These are phyloP conservation scores for Panurus biarmicus DNA, from an alignment of 2,113 vertebrate species.

Conservation along the genomic window DNA sequence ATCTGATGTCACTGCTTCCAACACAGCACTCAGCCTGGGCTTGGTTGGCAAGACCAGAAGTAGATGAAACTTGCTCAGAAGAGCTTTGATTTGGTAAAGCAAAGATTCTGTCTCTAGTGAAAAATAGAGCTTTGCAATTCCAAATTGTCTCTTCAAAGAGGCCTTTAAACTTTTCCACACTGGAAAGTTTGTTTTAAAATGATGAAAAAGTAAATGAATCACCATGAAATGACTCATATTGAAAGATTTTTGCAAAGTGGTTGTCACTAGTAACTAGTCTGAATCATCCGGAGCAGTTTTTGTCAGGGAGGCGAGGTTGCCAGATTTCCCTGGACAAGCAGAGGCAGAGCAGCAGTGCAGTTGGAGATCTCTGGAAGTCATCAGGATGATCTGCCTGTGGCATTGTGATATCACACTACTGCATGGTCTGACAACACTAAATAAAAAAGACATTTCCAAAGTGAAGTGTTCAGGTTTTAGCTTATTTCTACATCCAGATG, in stretches of 20 bases:
- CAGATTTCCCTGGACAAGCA: not conserved
- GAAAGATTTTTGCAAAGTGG: not conserved
- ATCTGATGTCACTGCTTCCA: not conserved
- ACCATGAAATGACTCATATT: slow-evolving; percentile 32
- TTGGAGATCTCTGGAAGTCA: not conserved
- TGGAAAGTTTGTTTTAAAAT: slow-evolving; percentile 1
- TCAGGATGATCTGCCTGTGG: not conserved
- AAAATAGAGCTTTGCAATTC: not conserved
- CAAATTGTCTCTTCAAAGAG: not conserved
- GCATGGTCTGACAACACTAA: not conserved
- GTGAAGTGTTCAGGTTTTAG: not conserved
- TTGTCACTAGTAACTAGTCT: not conserved
- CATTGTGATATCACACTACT: not conserved
- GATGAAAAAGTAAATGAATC: slow-evolving; percentile 28
- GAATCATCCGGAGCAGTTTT: slow-evolving; percentile 17
- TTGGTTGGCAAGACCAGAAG: not conserved
- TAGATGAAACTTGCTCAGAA: not conserved
- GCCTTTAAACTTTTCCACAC: not conserved
- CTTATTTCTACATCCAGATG: not conserved
- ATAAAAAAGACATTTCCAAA: not conserved
- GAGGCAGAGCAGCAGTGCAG: not conserved
- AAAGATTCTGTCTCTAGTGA: not conserved
- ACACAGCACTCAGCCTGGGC: not conserved
- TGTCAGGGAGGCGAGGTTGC: not conserved
- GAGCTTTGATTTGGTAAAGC: slow-evolving; percentile 13